Percentiles rank a stretch among this genome's conserved stretches.
phyloP scores from a whole-genome alignment of 2,888 invertebrate species.

The Cheilosia vulpina region DNA sequence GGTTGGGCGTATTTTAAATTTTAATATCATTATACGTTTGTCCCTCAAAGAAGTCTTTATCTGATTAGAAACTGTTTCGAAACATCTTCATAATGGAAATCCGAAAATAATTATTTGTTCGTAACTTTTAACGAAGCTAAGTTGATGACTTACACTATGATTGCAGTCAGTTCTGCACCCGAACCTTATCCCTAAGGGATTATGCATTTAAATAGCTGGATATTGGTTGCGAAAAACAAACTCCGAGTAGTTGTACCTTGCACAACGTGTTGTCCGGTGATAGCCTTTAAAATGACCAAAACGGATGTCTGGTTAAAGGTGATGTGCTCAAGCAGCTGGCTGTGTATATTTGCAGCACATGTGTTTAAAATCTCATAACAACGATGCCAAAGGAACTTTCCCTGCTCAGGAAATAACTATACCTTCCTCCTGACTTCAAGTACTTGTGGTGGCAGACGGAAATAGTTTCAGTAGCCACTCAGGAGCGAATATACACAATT shows the following conservation, averaged over 20 bases:
- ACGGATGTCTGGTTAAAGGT: conserved; percentile 39
- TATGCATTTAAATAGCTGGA: conserved; percentile 59
- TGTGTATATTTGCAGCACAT: conserved; percentile 35
- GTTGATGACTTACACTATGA: neutral
- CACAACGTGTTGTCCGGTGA: conserved; percentile 25
- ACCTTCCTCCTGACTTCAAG: conserved; percentile 5
- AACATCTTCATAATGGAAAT: neutral
- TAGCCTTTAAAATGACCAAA: conserved; percentile 40
- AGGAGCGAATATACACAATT: conserved; percentile 4
- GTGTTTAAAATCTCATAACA: conserved; percentile 54
- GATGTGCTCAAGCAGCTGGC: conserved; percentile 28
- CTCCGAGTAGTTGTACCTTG: conserved; percentile 31
- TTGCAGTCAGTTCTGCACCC: neutral
- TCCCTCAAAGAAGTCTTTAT: neutral
- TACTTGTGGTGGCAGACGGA: conserved; percentile 53
- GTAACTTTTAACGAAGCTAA: conserved; percentile 29
- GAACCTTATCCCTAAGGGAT: neutral
- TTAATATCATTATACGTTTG: neutral
- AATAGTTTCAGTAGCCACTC: conserved; percentile 65
- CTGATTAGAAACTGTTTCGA: neutral
- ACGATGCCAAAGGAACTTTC: conserved; percentile 54
- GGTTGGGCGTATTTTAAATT: neutral
- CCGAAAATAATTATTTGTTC: conserved; percentile 4
- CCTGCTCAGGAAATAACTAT: conserved; percentile 24
- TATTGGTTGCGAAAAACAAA: conserved; percentile 56